Evolutionary conservation across 1,140 invertebrate genomes (phyloP), one percentile per base, ranked within the genome.

Genomic region (Lucilia cuprina): DNA sequence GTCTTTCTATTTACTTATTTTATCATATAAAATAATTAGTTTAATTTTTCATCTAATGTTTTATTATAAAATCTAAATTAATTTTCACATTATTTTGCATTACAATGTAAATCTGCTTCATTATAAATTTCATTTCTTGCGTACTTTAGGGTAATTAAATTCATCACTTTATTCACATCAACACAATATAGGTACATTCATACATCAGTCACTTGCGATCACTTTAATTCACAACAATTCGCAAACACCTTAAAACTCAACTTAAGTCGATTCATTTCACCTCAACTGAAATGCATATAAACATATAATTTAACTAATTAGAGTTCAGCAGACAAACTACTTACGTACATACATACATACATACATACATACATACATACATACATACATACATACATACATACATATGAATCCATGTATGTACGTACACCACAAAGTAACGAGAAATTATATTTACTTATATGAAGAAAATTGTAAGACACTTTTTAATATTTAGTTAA

Each of bases 11-110:
- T 30, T 30, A 30, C 25, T 30, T 30, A 30, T 41, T 41, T 41
- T n/a, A n/a, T 41, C 41, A 41, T 41, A 7, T 41, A 41, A 41
- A 41, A 41, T 41, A 41, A 41, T 41, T 41, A 41, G 41, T 41
- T 41, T 41, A 41, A 41, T 41, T 1, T 30, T 30, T 1, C 25
- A 30, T 30, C 25, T 41, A 10, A 41, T 3, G 41, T 41, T 41
- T 41, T 41, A 41, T 41, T 8, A 41, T 41, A 8, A 41, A 41
- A 41, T 41, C 41, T 41, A 41, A 41, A 41, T 60, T 3, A 60
- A 60, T 60, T n/a, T 60, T 60, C 55, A 60, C 55, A 60, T 60
- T 60, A 60, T 60, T 60, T 60, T 60, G 55, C 55, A 60, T 60
- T 60, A 60, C 55, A 60, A 60, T 60, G 55, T 14, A 60, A 60